Evolutionary conservation across 2,888 invertebrate species (phyloP), one percentile per base, ranked within the genome.

Genomic region (Sinelater perroti): DNA sequence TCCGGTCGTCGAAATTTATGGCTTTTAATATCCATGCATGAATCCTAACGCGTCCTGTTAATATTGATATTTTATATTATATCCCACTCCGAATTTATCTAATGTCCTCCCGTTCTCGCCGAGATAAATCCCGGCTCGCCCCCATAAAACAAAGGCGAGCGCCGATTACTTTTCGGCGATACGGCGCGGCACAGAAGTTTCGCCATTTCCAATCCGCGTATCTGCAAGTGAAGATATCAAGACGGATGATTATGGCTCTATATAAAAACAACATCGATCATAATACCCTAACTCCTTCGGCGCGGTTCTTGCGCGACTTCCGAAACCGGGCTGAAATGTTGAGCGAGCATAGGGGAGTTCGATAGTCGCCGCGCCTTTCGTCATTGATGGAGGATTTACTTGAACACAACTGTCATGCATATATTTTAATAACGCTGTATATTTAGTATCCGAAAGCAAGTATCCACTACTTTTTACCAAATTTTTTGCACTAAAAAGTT

Each of bases 261-360:
- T 63, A 63, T 63, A 61, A 63, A 63, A 63, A 63, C 61, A 56
- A 59, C 59, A 63, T 63, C 63, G 59, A 63, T 63, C 63, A 63
- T 63, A 60, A 56, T 61, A 57, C 55, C 40, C 45, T 28, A 38
- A 54, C 28, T 50, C 50, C 56, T 51, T 46, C 18, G 35, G 14
- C 44, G 8, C 26, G 3, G 13, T 42, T 24, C 44, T 54, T 17
- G 18, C 47, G 24, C 14, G 46, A 47, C 40, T 45, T 26, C 21
- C 21, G 40, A 30, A 31, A 8, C 28, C 42, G 51, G 26, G 30
- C 47, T 28, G 20, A 57, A 57, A 54, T 31, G 61, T 35, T 50
- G 60, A 56, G 18, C 31, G 56, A 60, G 35, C 46, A 10, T 13
- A 24, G n/a, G n/a, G n/a, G n/a, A n/a, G n/a, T n/a, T n/a, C n/a